phyloP scores from a whole-genome alignment of 2,888 invertebrate species.

The Fragum fragum region DNA sequence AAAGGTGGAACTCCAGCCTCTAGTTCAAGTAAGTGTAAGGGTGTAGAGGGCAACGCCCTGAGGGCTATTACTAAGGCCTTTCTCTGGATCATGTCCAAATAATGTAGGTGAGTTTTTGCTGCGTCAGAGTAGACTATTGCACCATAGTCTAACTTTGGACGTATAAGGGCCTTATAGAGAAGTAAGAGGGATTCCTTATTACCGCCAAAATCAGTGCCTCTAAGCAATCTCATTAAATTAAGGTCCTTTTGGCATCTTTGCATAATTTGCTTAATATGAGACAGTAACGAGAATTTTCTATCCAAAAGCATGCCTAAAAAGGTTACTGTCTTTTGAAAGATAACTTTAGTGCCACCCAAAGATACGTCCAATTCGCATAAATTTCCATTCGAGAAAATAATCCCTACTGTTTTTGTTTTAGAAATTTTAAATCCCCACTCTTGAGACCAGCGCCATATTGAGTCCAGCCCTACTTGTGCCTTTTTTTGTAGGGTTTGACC shows the following conservation, averaged over 20 bases:
- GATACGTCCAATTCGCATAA: too few species aligned
- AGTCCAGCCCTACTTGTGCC: conserved; percentile 29
- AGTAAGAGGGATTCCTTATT: too few species aligned
- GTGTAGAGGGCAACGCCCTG: background rate
- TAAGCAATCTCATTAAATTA: conserved; percentile 27
- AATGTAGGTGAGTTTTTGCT: background rate
- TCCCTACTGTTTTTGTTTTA: conserved; percentile 34
- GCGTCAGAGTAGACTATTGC: conserved; percentile 13
- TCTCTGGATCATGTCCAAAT: background rate
- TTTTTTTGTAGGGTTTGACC: too few species aligned
- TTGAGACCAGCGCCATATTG: conserved; percentile 37
- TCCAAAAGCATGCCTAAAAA: conserved; percentile 22
- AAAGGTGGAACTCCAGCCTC: conserved; percentile 19
- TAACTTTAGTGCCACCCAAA: too few species aligned
- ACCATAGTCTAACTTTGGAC: too few species aligned
- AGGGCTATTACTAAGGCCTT: conserved; percentile 20
- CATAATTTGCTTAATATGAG: background rate
- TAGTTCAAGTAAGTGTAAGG: background rate
- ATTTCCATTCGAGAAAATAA: conserved; percentile 9
- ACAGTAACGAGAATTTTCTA: background rate
- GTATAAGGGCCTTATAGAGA: too few species aligned
- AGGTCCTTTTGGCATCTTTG: conserved; percentile 11
- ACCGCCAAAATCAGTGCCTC: conserved; percentile 23
- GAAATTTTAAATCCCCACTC: too few species aligned
- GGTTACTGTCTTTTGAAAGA: conserved; percentile 8